Evolutionary conservation across 2,113 vertebrate genomes (phyloP).

Genomic region (Chiloscyllium plagiosum): DNA sequence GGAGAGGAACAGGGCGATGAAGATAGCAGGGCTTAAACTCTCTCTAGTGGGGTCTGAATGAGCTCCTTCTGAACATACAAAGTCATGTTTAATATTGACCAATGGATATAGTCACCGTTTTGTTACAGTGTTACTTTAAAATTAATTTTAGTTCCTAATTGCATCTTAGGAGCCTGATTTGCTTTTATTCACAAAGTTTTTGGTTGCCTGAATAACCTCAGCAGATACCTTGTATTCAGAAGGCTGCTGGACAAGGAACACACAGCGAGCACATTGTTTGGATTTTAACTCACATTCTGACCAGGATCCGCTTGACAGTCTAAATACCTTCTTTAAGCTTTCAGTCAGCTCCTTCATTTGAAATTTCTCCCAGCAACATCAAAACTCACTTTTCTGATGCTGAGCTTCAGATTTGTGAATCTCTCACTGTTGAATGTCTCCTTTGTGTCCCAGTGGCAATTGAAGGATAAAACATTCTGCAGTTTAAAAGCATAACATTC

Average conservation of each 20-base stretch:
- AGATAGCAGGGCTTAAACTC: background rate
- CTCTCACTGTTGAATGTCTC: background rate
- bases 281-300: background rate
- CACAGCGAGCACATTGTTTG: background rate
- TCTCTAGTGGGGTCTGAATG: background rate
- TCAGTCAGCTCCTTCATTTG: background rate
- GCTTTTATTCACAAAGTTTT: background rate
- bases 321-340: background rate
- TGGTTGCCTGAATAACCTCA: background rate
- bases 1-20: background rate
- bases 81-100: background rate
- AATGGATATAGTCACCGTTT: background rate
- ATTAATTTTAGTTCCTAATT: background rate
- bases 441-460: background rate
- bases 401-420: background rate
- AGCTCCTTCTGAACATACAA: background rate
- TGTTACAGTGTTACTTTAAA: background rate
- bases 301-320: background rate
- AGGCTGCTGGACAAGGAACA: background rate
- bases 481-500: background rate
- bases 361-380: background rate
- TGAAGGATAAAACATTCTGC: background rate
- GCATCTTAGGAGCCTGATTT: background rate
- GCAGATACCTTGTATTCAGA: background rate
- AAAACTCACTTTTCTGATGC: background rate